phyloP scores from a whole-genome alignment of 1,140 invertebrate species.

The Lepidotrigona ventralis region DNA sequence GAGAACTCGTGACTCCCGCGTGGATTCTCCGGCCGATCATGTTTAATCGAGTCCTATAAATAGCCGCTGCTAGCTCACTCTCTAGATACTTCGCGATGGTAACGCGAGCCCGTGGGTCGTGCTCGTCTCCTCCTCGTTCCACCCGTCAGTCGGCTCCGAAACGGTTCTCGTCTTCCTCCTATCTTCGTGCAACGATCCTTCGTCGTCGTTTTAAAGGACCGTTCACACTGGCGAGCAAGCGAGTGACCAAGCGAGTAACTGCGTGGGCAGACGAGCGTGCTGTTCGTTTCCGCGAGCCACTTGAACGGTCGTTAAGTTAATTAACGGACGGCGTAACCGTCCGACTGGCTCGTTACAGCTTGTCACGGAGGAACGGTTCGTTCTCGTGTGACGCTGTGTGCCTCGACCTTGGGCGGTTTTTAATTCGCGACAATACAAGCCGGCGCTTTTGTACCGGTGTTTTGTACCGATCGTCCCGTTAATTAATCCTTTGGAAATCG shows the following conservation, averaged over 20 bases:
- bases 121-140: conserved; percentile 25
- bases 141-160: background rate
- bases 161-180: background rate
- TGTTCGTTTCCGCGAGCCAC: conserved; percentile 66
- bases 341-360: conserved; percentile 36
- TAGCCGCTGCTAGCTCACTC: conserved; percentile 60
- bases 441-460: background rate
- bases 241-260: background rate
- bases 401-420: conserved; percentile 19
- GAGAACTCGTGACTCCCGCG: conserved; percentile 46
- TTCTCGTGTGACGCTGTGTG: background rate
- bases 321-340: conserved; percentile 71
- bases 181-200: background rate
- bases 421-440: conserved; percentile 6
- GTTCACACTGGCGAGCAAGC: conserved; percentile 15
- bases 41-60: conserved; percentile 70
- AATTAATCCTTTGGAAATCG: background rate
- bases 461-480: background rate
- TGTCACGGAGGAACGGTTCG: background rate
- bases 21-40: conserved; percentile 63
- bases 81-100: conserved; percentile 53
- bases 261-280: conserved; percentile 49
- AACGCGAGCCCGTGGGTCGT: conserved; percentile 67
- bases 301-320: conserved; percentile 75
- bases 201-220: conserved; percentile 22